A percentile compares a stretch with the other conserved stretches of the same genome.
phyloP scores from a whole-genome alignment of 2,888 invertebrate species.

The Petrolisthes manimaculis region DNA sequence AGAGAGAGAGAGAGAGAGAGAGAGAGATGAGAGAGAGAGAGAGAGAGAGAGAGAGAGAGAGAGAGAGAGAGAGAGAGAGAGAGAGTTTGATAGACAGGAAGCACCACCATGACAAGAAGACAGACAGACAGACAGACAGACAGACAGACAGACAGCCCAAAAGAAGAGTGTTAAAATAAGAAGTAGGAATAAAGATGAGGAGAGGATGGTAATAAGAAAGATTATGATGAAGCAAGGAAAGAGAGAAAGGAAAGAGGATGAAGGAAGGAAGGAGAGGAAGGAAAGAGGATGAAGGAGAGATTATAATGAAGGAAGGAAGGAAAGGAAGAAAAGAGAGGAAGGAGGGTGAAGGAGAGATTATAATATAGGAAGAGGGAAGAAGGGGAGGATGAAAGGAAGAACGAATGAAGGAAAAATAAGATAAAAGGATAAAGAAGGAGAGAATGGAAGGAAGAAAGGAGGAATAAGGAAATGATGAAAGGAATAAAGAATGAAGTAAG shows the following conservation, averaged over 20 bases:
- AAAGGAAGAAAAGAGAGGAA: background rate
- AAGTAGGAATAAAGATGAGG: background rate
- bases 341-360: background rate
- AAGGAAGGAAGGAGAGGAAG: background rate
- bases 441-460: conserved; percentile 8
- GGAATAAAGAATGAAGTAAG: too few relatives aligned
- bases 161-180: background rate
- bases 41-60: conserved; percentile 29
- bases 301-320: background rate
- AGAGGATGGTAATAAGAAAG: background rate
- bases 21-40: conserved; percentile 12
- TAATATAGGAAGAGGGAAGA: conserved; percentile 9
- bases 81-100: background rate
- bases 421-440: background rate
- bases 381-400: conserved; percentile 9
- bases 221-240: background rate
- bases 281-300: background rate
- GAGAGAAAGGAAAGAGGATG: background rate
- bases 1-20: background rate
- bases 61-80: conserved; percentile 11
- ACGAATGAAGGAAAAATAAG: background rate
- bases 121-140: background rate
- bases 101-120: too few relatives aligned
- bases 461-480: background rate
- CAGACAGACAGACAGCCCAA: background rate